Conservation (phyloP, 1,140 invertebrate species). For the Sipha flava region DNA sequence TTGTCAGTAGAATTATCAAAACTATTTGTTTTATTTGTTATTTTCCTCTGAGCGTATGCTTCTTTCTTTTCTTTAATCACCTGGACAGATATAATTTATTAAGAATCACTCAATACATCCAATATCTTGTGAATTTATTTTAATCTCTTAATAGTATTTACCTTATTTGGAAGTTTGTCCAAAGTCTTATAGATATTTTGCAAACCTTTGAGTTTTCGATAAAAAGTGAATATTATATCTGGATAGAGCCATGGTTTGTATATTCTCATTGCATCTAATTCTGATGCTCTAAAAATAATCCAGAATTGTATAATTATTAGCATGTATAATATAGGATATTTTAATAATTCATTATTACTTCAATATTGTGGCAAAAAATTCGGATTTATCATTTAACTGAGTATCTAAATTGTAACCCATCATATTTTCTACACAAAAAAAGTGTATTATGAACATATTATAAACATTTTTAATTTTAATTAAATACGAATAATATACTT, state of each 20-base stretch:
- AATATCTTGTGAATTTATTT: too few species aligned
- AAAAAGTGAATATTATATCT: conserved; percentile 33
- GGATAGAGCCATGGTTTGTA: conserved; percentile 35
- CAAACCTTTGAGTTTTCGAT: conserved; percentile 31
- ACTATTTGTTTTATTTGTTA: background rate
- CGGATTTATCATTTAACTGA: background rate
- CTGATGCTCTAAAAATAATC: conserved; percentile 1
- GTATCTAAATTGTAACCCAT: conserved; percentile 45
- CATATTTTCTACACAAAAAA: conserved; percentile 60
- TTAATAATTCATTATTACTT: conserved; percentile 31
- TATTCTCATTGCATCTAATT: conserved; percentile 28
- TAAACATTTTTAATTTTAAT: too few species aligned
- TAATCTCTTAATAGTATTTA: background rate
- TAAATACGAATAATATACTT: background rate
- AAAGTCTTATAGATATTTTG: conserved; percentile 11
- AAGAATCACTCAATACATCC: too few species aligned
- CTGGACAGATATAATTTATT: background rate
- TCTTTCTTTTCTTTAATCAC: background rate
- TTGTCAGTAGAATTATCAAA: background rate
- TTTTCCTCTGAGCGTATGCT: background rate
- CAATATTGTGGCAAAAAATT: conserved; percentile 34
- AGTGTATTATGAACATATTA: background rate
- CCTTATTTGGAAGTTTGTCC: conserved; percentile 34
- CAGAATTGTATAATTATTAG: background rate
- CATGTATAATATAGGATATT: background rate